Percentiles rank a stretch among this genome's conserved stretches.
These are phyloP conservation scores for Whitmania pigra DNA, from an alignment of 1,140 invertebrate species.

Conservation along the genomic window DNA sequence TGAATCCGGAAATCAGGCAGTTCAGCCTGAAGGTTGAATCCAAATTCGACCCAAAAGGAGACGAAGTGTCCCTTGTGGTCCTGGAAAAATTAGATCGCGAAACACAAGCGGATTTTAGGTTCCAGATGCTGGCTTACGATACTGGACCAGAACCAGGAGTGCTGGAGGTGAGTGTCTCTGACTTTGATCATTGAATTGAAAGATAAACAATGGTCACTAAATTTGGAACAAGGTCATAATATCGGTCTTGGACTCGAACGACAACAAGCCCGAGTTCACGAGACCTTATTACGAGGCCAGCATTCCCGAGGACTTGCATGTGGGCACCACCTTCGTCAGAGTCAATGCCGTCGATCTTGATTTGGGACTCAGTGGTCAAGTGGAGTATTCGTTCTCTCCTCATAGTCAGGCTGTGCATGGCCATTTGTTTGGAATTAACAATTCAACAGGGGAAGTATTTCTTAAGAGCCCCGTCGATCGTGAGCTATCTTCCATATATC, in stretches of 20 bases:
- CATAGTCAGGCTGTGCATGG: slow-evolving; percentile 13
- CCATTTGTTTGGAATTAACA: slow-evolving; percentile 30
- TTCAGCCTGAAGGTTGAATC: background rate
- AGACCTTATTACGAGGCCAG: slow-evolving; percentile 16
- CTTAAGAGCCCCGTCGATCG: slow-evolving; percentile 28
- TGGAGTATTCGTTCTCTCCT: slow-evolving; percentile 48
- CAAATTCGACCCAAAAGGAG: slow-evolving; percentile 6
- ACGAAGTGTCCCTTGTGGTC: slow-evolving; percentile 20
- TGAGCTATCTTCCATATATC: slow-evolving; percentile 28
- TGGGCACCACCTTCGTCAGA: slow-evolving; percentile 55
- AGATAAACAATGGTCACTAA: background rate
- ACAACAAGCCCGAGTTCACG: slow-evolving; percentile 49
- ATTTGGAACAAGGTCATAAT: slow-evolving; percentile 48
- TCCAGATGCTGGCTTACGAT: slow-evolving; percentile 70
- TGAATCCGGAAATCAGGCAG: slow-evolving; percentile 50
- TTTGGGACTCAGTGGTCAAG: slow-evolving; percentile 44
- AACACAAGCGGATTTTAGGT: slow-evolving; percentile 58
- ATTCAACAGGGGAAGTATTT: slow-evolving; percentile 24
- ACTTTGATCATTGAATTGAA: too few species aligned
- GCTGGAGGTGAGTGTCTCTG: slow-evolving; percentile 68
- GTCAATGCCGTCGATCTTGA: slow-evolving; percentile 8
- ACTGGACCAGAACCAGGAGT: slow-evolving; percentile 62
- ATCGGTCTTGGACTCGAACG: slow-evolving; percentile 69
- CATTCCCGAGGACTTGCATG: slow-evolving; percentile 19
- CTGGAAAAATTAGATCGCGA: slow-evolving; percentile 67